Percentiles rank a stretch among this genome's conserved stretches.
Evolutionary conservation across 30 jellyfish, hydroid and myxozoan species (phyloP).

Genomic region (Morbakka virulenta): DNA sequence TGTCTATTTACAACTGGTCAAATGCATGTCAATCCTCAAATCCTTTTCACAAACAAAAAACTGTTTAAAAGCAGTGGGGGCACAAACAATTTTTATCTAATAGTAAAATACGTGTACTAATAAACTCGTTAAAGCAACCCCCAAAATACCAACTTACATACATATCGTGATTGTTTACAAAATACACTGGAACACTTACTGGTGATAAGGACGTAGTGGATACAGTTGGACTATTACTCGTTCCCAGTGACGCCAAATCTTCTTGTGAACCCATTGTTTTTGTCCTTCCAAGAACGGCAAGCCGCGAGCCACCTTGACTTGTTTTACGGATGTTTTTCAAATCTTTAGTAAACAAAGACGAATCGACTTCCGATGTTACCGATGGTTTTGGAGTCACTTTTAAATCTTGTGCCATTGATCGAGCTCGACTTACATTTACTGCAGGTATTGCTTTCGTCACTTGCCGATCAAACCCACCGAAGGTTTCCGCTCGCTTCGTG

Average conservation of each 20-base stretch:
- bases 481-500: constrained; percentile 82
- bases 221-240: no score
- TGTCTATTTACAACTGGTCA: no score
- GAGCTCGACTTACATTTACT: constrained; percentile 50
- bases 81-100: no score
- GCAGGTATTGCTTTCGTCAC: constrained; percentile 51
- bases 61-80: no score
- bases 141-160: no score
- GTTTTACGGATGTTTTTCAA: constrained; percentile 53
- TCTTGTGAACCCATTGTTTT: constrained; percentile 75
- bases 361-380: constrained; percentile 19
- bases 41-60: no score
- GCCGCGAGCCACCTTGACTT: constrained; percentile 64
- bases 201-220: no score
- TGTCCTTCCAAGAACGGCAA: constrained; percentile 63
- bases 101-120: no score
- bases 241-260: constrained; percentile 77
- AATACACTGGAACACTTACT: constrained; percentile 15
- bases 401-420: constrained; percentile 41
- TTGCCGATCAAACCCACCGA: constrained; percentile 62
- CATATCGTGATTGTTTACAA: no score
- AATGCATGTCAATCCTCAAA: no score
- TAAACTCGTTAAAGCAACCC: no score
- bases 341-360: constrained; percentile 23
- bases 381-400: constrained; percentile 15